phyloP scores from a whole-genome alignment of 2,113 vertebrate genomes.

The Catharus fuscescens region DNA sequence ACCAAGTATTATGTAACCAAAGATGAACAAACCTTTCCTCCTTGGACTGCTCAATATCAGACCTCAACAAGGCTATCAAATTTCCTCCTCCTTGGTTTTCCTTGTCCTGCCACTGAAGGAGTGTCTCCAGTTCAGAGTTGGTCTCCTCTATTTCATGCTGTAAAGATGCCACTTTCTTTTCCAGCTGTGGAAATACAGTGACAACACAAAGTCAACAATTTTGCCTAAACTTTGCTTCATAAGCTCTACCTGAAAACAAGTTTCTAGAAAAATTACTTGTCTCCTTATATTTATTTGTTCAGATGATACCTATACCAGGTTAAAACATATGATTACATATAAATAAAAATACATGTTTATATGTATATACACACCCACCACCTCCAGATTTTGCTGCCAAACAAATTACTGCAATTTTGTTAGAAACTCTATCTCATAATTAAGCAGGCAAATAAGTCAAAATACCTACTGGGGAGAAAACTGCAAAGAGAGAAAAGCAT shows the following conservation, averaged over 20 bases:
- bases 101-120: constrained; percentile 79
- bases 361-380: neutral
- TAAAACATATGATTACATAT: neutral
- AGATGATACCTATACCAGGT: neutral
- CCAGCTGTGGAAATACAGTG: constrained; percentile 74
- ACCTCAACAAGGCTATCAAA: constrained; percentile 84
- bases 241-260: neutral
- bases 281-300: neutral
- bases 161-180: constrained; percentile 77
- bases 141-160: constrained; percentile 77
- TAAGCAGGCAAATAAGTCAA: neutral
- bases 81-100: constrained; percentile 86
- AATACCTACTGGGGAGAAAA: neutral
- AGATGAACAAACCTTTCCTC: constrained; percentile 79
- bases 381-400: neutral
- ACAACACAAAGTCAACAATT: neutral
- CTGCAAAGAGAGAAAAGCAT: neutral
- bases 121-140: constrained; percentile 78
- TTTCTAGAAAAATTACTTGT: neutral
- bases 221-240: neutral
- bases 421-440: neutral
- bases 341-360: neutral
- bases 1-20: neutral
- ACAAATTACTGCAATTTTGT: neutral
- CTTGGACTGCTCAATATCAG: constrained; percentile 79